These are phyloP conservation scores for Platycheirus rosarum DNA, from an alignment of 2,888 invertebrate species.

Conservation along the genomic window DNA sequence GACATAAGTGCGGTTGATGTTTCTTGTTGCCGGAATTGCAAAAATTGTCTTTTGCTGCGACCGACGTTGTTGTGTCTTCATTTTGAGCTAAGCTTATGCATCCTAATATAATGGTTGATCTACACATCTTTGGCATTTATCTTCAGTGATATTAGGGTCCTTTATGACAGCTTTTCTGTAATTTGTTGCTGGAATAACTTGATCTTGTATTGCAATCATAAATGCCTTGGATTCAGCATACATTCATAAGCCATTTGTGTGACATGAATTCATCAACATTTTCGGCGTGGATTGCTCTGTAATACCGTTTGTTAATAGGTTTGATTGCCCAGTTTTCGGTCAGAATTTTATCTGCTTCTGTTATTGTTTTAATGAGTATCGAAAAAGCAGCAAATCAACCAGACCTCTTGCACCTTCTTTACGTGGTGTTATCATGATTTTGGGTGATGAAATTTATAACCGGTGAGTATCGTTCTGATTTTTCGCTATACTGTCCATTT, in stretches of 20 bases:
- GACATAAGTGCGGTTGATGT: too few species aligned
- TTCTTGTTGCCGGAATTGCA: too few species aligned
- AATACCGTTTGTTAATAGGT: conserved; percentile 31
- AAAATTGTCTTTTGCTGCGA: too few species aligned
- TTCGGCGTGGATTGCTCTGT: conserved; percentile 32
- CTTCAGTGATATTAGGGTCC: neutral
- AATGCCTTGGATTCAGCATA: conserved; percentile 38
- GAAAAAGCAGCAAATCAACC: too few species aligned
- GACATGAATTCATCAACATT: conserved; percentile 54
- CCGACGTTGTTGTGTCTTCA: too few species aligned
- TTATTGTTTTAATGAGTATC: too few species aligned
- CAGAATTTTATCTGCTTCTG: too few species aligned
- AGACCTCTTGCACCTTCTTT: too few species aligned
- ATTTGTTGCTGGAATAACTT: neutral
- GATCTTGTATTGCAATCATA: conserved; percentile 3
- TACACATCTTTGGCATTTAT: neutral
- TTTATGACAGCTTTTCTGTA: conserved; percentile 5
- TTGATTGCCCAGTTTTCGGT: conserved; percentile 38
- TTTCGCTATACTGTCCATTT: conserved; percentile 35
- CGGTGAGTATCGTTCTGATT: conserved; percentile 49
- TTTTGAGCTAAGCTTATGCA: too few species aligned
- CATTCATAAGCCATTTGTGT: conserved; percentile 51
- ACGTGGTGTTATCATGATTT: too few species aligned
- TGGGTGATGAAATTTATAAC: too few species aligned
- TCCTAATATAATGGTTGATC: too few species aligned